Percentiles rank a stretch among this genome's conserved stretches.
phyloP scores from a whole-genome alignment of 2,113 vertebrate genomes.

The Acrocephalus kingi region DNA sequence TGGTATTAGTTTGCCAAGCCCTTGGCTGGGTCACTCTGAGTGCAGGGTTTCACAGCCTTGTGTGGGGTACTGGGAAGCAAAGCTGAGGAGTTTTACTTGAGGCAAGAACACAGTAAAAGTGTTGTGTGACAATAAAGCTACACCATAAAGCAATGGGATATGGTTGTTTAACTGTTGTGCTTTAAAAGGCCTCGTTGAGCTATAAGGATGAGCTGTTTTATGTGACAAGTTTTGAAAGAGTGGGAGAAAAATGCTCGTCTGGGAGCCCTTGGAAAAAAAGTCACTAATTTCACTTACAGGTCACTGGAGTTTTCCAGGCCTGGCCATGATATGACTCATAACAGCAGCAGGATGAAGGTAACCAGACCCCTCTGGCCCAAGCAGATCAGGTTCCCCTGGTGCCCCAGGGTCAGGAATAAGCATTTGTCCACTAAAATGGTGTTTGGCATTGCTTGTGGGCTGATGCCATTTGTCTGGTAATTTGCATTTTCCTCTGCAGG shows the following conservation, averaged over 20 bases:
- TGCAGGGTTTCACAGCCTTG: neutral
- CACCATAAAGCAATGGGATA: neutral
- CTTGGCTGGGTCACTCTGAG: neutral
- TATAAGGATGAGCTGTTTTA: conserved; percentile 18
- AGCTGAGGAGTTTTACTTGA: neutral
- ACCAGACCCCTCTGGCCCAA: neutral
- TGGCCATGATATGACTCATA: neutral
- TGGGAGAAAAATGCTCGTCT: neutral
- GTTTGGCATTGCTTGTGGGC: neutral
- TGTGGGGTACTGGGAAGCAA: neutral
- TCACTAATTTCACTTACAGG: neutral
- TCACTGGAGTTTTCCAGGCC: neutral
- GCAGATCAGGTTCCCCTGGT: neutral
- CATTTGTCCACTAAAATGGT: neutral
- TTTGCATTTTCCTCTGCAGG: neutral
- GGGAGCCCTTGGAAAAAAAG: neutral
- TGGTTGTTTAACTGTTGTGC: neutral
- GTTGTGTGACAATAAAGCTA: neutral
- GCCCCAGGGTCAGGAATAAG: neutral
- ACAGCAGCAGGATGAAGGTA: neutral
- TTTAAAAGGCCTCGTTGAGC: neutral
- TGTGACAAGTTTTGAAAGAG: neutral
- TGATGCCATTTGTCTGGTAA: neutral
- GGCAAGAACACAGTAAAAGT: neutral
- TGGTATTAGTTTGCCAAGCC: neutral